Evolutionary conservation across 2,797 vertebrate species (phyloP), one percentile per base, ranked within the genome.

Genomic region (Echeneis naucrates): DNA sequence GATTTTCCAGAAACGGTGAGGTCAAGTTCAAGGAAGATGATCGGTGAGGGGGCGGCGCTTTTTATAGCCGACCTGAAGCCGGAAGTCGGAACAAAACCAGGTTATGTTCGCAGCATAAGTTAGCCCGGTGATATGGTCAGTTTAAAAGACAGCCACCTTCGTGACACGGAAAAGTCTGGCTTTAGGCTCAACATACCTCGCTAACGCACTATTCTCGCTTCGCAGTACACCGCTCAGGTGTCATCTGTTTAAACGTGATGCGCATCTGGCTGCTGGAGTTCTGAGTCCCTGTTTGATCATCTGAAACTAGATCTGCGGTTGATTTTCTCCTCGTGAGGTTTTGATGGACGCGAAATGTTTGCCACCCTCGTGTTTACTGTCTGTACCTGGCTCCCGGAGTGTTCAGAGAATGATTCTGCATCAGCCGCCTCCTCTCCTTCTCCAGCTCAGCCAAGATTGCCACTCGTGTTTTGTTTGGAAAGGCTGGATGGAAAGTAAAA

Each of bases 371-470:
- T 50, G 16, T 6, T 16, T 12, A 30, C 16, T 0, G 10, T 64
- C 67, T 95, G 27, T 94, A 97, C 98, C 96, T 98, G 80, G 97
- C 97, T 92, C 97, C 97, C 59, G 97, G 97, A 74, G 95, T 96
- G 92, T 95, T 98, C 89, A 96, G 93, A 78, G 97, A 95, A 47
- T 97, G 97, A 90, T 92, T 99, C 94, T 98, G 97, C 87, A 98
- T 92, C 83, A 99, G 93, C 54, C 98, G 96, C 82, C 92, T 96
- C 94, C 97, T 97, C 89, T 99, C 97, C 90, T 96, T 99, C 89
- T 99, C 96, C 89, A 99, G 88, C 87, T 99, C 98, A 27, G 96
- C 98, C 90, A 99, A 92, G 88, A 99, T 99, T 32, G 97, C 97
- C 85, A 96, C 96, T 53, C 98, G 94, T 73, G 97, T 94, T 92